Percentiles rank a stretch among this genome's conserved stretches.
phyloP scores from a whole-genome alignment of 2,797 vertebrate genomes.

The Botia almorhae region DNA sequence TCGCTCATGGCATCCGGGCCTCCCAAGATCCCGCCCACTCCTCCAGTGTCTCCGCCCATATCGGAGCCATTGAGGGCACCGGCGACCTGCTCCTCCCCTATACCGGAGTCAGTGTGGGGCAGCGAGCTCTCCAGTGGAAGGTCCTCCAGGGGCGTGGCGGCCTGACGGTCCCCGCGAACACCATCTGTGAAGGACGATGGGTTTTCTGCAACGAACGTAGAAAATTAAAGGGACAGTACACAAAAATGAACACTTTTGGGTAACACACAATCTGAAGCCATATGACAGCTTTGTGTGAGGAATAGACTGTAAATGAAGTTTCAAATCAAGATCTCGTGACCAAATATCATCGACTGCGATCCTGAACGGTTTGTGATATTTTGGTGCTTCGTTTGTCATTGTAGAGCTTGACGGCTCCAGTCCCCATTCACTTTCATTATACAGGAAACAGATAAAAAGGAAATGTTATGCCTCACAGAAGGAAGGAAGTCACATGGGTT shows the following conservation, averaged over 20 bases:
- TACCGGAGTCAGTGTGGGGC: conserved; percentile 97
- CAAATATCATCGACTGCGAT: too few species aligned
- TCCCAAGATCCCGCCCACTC: conserved; percentile 74
- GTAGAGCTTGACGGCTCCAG: background rate
- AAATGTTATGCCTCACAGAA: background rate
- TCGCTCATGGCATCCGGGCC: conserved; percentile 89
- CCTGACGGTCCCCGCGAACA: conserved; percentile 82
- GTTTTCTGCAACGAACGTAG: conserved; percentile 78
- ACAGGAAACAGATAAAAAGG: background rate
- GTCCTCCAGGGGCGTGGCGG: conserved; percentile 87
- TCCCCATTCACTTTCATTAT: background rate
- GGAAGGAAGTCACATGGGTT: background rate
- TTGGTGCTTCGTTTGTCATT: background rate
- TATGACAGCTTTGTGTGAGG: background rate
- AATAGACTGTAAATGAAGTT: background rate
- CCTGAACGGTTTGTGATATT: too few species aligned
- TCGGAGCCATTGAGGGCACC: conserved; percentile 91
- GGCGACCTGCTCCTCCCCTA: conserved; percentile 93
- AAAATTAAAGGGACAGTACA: background rate
- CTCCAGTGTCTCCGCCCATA: conserved; percentile 74
- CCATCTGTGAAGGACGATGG: conserved; percentile 85
- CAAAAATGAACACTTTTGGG: background rate
- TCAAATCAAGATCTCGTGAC: too few species aligned
- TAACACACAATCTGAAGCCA: background rate
- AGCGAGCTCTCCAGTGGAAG: conserved; percentile 88